Evolutionary conservation across 2,888 invertebrate species (phyloP).

Genomic region (Dicyrtoma fusca): DNA sequence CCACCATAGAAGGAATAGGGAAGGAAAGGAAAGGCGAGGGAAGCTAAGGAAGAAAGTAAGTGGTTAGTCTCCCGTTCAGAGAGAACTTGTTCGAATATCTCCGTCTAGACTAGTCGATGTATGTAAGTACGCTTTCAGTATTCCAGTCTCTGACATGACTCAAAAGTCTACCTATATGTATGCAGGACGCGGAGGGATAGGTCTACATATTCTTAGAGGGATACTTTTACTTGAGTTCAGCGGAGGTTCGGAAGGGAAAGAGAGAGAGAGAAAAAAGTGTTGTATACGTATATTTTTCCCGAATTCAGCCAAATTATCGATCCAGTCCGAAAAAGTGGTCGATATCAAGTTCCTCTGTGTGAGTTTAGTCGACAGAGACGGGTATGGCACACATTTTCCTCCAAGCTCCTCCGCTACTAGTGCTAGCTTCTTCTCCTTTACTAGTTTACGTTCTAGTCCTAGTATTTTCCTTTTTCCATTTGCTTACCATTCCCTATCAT

Average conservation of each 20-base stretch:
- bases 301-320: constrained; percentile 40
- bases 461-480: constrained; percentile 7
- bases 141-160: too few relatives aligned
- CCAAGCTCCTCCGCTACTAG: constrained; percentile 19
- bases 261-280: background rate
- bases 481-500: background rate
- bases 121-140: too few relatives aligned
- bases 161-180: too few relatives aligned
- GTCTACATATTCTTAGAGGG: background rate
- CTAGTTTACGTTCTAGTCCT: too few relatives aligned
- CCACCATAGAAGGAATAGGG: background rate
- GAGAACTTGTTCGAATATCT: background rate
- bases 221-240: background rate
- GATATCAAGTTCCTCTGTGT: constrained; percentile 37
- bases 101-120: background rate
- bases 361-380: constrained; percentile 16
- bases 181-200: background rate
- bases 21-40: background rate
- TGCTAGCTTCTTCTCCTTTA: constrained; percentile 18
- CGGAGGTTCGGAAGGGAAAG: background rate
- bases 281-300: constrained; percentile 16
- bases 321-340: constrained; percentile 38
- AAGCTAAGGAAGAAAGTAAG: background rate
- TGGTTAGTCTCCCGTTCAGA: background rate
- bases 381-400: constrained; percentile 36